Percentiles rank a stretch among this genome's conserved stretches.
These are phyloP conservation scores for Leptinotarsa tumamoca DNA, from an alignment of 2,888 invertebrate species.

Conservation along the genomic window DNA sequence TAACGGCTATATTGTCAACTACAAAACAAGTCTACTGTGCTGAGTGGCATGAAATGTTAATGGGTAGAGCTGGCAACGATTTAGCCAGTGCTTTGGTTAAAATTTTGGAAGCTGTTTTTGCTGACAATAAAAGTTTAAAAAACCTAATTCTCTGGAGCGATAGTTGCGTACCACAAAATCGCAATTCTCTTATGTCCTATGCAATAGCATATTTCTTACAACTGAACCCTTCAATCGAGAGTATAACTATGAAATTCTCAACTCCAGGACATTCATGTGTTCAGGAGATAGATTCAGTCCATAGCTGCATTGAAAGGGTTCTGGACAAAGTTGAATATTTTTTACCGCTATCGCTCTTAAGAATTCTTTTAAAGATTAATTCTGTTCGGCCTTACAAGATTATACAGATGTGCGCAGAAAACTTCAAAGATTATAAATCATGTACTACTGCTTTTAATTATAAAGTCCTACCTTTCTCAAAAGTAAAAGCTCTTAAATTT, in stretches of 20 bases:
- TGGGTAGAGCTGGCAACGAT: constrained; percentile 50
- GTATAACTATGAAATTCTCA: too few species aligned
- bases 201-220: constrained; percentile 26
- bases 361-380: constrained; percentile 21
- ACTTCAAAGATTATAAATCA: constrained; percentile 26
- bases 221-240: too few species aligned
- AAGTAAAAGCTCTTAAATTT: constrained; percentile 21
- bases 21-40: constrained; percentile 53
- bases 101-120: constrained; percentile 48
- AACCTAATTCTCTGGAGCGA: constrained; percentile 46
- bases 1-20: constrained; percentile 51
- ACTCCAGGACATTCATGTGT: neutral
- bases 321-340: constrained; percentile 22
- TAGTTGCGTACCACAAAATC: constrained; percentile 56
- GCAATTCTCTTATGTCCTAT: constrained; percentile 48
- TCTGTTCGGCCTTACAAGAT: constrained; percentile 21
- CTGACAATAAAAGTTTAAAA: constrained; percentile 41
- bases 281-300: neutral
- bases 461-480: constrained; percentile 16
- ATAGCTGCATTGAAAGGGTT: constrained; percentile 23
- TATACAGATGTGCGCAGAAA: constrained; percentile 24
- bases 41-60: constrained; percentile 49
- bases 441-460: constrained; percentile 26
- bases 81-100: constrained; percentile 49
- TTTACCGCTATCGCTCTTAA: constrained; percentile 22